Evolutionary conservation across 2,797 vertebrate genomes (phyloP), one percentile per base, ranked within the genome.

Genomic region (Alauda arvensis): DNA sequence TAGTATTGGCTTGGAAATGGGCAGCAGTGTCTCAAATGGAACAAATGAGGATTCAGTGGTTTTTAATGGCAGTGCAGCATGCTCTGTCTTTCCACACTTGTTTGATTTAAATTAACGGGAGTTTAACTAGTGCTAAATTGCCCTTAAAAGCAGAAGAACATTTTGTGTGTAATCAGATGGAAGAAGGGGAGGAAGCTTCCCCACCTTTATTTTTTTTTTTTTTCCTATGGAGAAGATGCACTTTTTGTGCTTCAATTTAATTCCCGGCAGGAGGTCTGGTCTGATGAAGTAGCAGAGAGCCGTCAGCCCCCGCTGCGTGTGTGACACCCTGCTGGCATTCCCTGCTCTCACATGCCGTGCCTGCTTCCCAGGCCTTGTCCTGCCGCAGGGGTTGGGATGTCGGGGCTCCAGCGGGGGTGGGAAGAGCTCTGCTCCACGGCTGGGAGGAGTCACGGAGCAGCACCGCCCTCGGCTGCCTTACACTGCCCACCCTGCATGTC

Each of bases 111-210:
- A 93, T 93, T 92, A 92, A 87, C 4, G 2, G 28, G 68, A 52
- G 33, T 83, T 93, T 94, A 91, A 91, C 56, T 76, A 34, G 68
- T 84, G 83, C 81, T 92, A 93, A 95, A 93, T 94, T 89, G 65
- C 56, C 85, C 87, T 94, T 90, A 89, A 89, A 94, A 85, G 78
- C 66, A 83, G 69, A 53, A 83, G 74, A 86, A 80, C 61, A 21
- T 65, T 81, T 71, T 83, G 55, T 65, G 8, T 72, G 34, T 63
- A 91, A 89, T 85, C 81, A 69, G 89, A 51, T 45, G 39, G 80
- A 53, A 69, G 80, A 63, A 61, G 21, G 29, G 33, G 31, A 78
- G 55, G 69, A 84, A 81, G 28, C 17, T 33, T 88, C 33, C 39
- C 49, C 77, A 74, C 82, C 55, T 76, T 49, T 60, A 39, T 69